Conservation (phyloP, 2,113 vertebrate genomes). For the Datnioides undecimradiatus region DNA sequence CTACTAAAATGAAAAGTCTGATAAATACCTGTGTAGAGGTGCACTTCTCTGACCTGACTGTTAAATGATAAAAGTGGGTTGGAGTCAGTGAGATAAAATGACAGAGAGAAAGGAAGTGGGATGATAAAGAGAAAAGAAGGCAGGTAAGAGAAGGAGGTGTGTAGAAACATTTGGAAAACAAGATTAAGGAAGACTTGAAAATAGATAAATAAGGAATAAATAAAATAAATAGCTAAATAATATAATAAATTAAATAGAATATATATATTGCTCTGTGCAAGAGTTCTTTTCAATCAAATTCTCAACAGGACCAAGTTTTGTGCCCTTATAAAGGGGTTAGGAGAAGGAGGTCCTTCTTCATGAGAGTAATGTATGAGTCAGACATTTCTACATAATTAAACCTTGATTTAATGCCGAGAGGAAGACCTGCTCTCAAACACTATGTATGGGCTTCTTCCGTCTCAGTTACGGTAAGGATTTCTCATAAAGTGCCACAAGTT, state of each 20-base stretch:
- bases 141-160: slow-evolving; percentile 14
- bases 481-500: background rate
- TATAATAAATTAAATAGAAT: slow-evolving; percentile 41
- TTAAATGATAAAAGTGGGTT: slow-evolving; percentile 76
- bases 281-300: slow-evolving; percentile 19
- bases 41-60: slow-evolving; percentile 76
- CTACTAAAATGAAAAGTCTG: slow-evolving; percentile 7
- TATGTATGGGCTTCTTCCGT: slow-evolving; percentile 67
- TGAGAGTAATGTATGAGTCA: slow-evolving; percentile 66
- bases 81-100: slow-evolving; percentile 77
- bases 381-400: slow-evolving; percentile 53
- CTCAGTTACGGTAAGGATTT: slow-evolving; percentile 24
- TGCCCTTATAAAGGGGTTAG: slow-evolving; percentile 68
- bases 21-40: slow-evolving; percentile 84
- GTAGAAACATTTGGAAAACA: slow-evolving; percentile 61
- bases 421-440: slow-evolving; percentile 45
- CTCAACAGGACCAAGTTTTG: slow-evolving; percentile 40
- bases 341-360: slow-evolving; percentile 64
- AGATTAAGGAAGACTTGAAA: background rate
- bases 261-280: background rate
- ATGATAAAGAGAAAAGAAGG: slow-evolving; percentile 53
- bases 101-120: slow-evolving; percentile 48
- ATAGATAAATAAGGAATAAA: slow-evolving; percentile 44
- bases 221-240: slow-evolving; percentile 50
- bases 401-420: slow-evolving; percentile 46